Evolutionary conservation across 2,888 invertebrate genomes (phyloP).

Genomic region (Phortica okadai): DNA sequence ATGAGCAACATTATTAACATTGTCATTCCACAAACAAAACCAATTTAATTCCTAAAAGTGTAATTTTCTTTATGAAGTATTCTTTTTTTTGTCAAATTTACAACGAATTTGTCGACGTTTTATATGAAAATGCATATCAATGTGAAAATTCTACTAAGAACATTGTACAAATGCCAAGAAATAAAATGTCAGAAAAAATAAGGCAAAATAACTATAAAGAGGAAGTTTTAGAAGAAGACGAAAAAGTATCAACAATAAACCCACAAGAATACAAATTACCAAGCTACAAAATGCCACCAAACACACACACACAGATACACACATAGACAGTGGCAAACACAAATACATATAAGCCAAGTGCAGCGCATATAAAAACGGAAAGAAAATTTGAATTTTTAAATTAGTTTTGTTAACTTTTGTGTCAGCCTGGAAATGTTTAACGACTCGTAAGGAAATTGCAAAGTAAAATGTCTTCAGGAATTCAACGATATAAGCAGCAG

Average conservation of each 20-base stretch:
- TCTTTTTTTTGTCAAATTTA: conserved; percentile 38
- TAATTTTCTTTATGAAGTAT: neutral
- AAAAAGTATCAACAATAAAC: conserved; percentile 65
- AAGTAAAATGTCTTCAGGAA: conserved; percentile 70
- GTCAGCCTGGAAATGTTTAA: conserved; percentile 72
- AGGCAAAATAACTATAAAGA: conserved; percentile 47
- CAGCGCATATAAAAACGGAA: conserved; percentile 66
- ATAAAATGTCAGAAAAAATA: conserved; percentile 30
- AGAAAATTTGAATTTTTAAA: conserved; percentile 77
- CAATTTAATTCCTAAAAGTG: conserved; percentile 16
- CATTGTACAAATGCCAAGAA: conserved; percentile 35
- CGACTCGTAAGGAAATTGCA: conserved; percentile 74
- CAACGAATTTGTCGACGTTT: conserved; percentile 47
- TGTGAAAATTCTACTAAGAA: conserved; percentile 1
- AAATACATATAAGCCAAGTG: conserved; percentile 34
- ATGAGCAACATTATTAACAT: neutral
- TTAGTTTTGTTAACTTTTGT: conserved; percentile 76
- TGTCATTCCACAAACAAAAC: neutral
- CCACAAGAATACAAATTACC: conserved; percentile 73
- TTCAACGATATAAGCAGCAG: conserved; percentile 44
- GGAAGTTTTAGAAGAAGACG: conserved; percentile 42
- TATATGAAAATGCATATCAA: conserved; percentile 18
- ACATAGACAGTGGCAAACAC: conserved; percentile 34
- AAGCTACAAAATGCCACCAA: conserved; percentile 58
- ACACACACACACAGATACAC: conserved; percentile 32